Evolutionary conservation across 2,797 vertebrate species (phyloP).

Genomic region (Phylloscopus collybita): DNA sequence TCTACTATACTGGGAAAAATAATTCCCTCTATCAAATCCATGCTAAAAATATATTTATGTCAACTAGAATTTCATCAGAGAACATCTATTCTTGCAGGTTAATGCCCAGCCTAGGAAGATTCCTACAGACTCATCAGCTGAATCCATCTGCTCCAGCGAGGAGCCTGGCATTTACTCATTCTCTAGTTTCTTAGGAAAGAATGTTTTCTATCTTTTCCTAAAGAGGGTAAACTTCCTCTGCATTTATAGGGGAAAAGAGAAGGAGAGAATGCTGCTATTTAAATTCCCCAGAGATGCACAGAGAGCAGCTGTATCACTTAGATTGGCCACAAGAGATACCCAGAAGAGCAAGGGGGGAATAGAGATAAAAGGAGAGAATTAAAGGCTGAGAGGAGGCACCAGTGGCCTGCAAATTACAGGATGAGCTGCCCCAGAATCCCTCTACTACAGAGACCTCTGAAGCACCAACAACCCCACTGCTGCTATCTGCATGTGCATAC

Average conservation of each 20-base stretch:
- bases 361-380: conserved; percentile 31
- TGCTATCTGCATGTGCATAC: background rate
- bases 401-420: background rate
- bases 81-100: background rate
- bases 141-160: rapidly evolving
- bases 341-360: background rate
- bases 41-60: background rate
- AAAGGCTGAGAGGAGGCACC: background rate
- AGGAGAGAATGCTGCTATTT: background rate
- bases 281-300: conserved; percentile 1
- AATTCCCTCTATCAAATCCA: background rate
- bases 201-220: background rate
- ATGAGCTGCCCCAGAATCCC: background rate
- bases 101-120: background rate
- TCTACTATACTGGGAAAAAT: background rate
- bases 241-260: background rate
- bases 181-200: background rate
- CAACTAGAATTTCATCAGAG: background rate
- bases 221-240: background rate
- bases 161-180: background rate
- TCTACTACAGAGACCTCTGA: background rate
- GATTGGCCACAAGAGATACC: conserved; percentile 10
- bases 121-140: background rate
- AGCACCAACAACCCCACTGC: background rate
- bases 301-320: background rate